Percentiles rank a stretch among this genome's conserved stretches.
These are phyloP conservation scores for Cirrhinus molitorella DNA, from an alignment of 2,797 vertebrate species.

Conservation along the genomic window DNA sequence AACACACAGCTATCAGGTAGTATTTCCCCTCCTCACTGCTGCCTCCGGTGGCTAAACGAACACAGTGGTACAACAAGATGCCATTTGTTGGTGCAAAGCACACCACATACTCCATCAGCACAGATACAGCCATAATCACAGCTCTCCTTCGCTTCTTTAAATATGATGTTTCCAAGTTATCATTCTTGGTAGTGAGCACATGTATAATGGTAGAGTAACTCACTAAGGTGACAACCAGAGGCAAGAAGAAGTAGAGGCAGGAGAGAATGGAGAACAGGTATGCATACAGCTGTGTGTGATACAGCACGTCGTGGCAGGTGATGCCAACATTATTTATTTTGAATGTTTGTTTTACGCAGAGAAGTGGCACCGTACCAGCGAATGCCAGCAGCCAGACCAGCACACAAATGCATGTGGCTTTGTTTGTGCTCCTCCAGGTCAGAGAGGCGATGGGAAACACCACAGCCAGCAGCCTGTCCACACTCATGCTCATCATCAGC, in stretches of 20 bases:
- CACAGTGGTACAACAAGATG: constrained; percentile 84
- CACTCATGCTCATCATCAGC: constrained; percentile 87
- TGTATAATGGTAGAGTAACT: constrained; percentile 85
- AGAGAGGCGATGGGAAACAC: constrained; percentile 88
- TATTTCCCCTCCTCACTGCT: constrained; percentile 70
- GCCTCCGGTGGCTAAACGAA: constrained; percentile 63
- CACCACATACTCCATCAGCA: constrained; percentile 86
- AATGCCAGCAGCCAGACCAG: too few species aligned
- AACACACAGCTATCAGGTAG: constrained; percentile 85
- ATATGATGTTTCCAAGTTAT: constrained; percentile 51
- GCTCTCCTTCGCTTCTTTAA: background rate
- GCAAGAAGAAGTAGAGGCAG: constrained; percentile 84
- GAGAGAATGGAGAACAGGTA: constrained; percentile 67
- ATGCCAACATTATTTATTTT: too few species aligned
- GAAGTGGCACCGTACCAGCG: too few species aligned
- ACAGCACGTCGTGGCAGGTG: too few species aligned
- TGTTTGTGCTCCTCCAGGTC: constrained; percentile 78
- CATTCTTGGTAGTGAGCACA: constrained; percentile 73
- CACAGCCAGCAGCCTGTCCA: constrained; percentile 89
- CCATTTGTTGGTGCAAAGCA: constrained; percentile 90
- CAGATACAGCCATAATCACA: constrained; percentile 77
- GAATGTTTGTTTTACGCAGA: too few species aligned
- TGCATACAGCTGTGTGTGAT: too few species aligned
- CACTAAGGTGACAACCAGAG: constrained; percentile 79
- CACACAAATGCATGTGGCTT: too few species aligned